phyloP scores from a whole-genome alignment of 2,888 invertebrate species.

The Phalera bucephala region DNA sequence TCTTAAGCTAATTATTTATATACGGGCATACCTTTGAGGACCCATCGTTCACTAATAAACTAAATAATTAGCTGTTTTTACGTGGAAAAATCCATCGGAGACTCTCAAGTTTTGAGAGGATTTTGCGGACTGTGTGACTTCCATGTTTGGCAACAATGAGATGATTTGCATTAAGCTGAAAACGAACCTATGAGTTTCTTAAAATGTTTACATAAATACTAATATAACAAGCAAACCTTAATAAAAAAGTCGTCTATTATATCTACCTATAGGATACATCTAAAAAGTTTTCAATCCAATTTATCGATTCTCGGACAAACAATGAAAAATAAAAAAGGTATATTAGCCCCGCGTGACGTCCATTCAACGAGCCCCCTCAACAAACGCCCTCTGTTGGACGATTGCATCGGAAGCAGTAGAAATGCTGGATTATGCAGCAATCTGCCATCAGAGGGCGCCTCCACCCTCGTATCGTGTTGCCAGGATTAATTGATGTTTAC shows the following conservation, averaged over 20 bases:
- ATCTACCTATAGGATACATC: neutral
- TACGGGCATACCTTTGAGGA: too few species aligned
- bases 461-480: constrained; percentile 70
- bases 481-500: constrained; percentile 79
- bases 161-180: too few species aligned
- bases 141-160: too few species aligned
- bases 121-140: too few species aligned
- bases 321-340: constrained; percentile 56
- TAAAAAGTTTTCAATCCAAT: constrained; percentile 33
- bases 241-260: neutral
- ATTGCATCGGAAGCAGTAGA: constrained; percentile 74
- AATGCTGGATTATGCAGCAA: constrained; percentile 74
- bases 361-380: constrained; percentile 25
- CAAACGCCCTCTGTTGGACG: constrained; percentile 53
- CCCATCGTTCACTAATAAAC: too few species aligned
- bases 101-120: too few species aligned
- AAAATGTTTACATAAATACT: too few species aligned
- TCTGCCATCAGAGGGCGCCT: constrained; percentile 59
- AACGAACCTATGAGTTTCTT: too few species aligned
- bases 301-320: constrained; percentile 55
- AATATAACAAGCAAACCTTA: constrained; percentile 4
- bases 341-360: constrained; percentile 55
- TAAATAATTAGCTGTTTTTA: too few species aligned
- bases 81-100: too few species aligned
- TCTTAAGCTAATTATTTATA: too few species aligned